These are phyloP conservation scores for Cheilosia pagana DNA, from an alignment of 2,888 invertebrate genomes.

Conservation along the genomic window DNA sequence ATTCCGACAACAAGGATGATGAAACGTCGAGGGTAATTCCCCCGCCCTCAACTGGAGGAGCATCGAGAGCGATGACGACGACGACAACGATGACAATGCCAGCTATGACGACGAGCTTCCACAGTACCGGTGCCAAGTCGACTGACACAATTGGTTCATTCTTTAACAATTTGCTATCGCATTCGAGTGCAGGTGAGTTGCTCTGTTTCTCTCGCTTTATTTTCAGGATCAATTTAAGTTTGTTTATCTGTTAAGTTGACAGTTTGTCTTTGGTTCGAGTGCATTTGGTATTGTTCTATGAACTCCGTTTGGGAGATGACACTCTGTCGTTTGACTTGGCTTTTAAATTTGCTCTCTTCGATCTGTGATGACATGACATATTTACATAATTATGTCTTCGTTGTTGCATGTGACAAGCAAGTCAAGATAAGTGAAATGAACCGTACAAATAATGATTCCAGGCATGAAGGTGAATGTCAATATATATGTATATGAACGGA, in stretches of 20 bases:
- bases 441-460: constrained; percentile 55
- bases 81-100: constrained; percentile 36
- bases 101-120: constrained; percentile 36
- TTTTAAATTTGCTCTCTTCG: constrained; percentile 51
- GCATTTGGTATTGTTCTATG: constrained; percentile 37
- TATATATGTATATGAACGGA: constrained; percentile 29
- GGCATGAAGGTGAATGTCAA: constrained; percentile 61
- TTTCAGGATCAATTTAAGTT: constrained; percentile 62
- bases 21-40: constrained; percentile 72
- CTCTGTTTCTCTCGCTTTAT: constrained; percentile 20
- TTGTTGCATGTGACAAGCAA: constrained; percentile 26
- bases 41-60: constrained; percentile 61
- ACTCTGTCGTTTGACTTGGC: constrained; percentile 41
- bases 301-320: neutral
- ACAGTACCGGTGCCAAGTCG: constrained; percentile 59
- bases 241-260: constrained; percentile 52
- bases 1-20: constrained; percentile 75
- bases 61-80: constrained; percentile 39
- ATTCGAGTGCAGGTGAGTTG: constrained; percentile 81
- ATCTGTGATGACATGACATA: constrained; percentile 45
- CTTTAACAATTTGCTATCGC: constrained; percentile 82
- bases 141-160: constrained; percentile 82
- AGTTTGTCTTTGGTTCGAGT: constrained; percentile 56
- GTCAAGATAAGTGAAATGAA: constrained; percentile 56
- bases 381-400: constrained; percentile 67